Conservation (phyloP, 2,113 vertebrate genomes). For the Myotis davidii region DNA sequence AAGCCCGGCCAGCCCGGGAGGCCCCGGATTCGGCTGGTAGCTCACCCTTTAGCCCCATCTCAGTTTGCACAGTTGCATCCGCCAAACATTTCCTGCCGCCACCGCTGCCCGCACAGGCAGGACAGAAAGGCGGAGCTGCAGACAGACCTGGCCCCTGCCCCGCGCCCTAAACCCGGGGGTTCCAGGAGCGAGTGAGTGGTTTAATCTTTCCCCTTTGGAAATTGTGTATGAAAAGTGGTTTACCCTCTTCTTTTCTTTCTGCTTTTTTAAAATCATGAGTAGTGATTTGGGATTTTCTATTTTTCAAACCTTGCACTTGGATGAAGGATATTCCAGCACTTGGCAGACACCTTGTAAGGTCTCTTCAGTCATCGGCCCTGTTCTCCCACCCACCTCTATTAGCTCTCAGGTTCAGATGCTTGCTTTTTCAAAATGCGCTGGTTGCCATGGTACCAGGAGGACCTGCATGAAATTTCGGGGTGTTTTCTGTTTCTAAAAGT, state of each 20-base stretch:
- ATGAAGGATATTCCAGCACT: neutral
- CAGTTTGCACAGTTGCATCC: conserved; percentile 78
- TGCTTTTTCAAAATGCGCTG: neutral
- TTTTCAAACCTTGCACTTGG: neutral
- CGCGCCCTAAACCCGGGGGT: neutral
- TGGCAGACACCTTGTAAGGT: neutral
- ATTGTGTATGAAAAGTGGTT: neutral
- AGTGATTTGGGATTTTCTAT: neutral
- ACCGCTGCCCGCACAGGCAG: neutral
- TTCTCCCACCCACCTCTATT: neutral
- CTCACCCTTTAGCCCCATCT: conserved; percentile 4
- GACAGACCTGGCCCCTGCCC: neutral
- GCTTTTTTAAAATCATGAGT: neutral
- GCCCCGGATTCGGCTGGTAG: conserved; percentile 25
- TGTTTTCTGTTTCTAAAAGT: conserved; percentile 23
- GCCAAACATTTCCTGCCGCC: conserved; percentile 72
- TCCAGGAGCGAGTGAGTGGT: neutral
- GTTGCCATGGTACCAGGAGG: conserved; percentile 38
- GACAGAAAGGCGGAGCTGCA: neutral
- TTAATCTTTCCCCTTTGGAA: neutral
- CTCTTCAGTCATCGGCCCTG: neutral
- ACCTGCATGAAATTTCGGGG: conserved; percentile 9
- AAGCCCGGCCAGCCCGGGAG: conserved; percentile 54
- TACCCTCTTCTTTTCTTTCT: neutral
- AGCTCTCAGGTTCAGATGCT: neutral